phyloP scores from a whole-genome alignment of 2,113 vertebrate species.

The Hypomesus transpacificus region DNA sequence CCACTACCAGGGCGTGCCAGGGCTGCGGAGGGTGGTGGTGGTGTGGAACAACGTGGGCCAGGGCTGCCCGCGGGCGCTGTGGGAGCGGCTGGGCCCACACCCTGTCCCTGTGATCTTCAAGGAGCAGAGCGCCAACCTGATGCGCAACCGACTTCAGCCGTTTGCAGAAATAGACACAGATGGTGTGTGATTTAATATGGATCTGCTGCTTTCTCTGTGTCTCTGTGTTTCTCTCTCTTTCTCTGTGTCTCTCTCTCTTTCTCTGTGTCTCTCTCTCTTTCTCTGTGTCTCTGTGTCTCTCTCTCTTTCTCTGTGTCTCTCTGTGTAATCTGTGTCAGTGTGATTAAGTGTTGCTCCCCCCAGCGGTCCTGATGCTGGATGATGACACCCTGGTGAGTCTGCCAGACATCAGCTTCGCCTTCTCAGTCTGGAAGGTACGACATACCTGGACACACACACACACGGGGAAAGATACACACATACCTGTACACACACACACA shows the following conservation, averaged over 20 bases:
- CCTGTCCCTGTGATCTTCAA: conserved; percentile 88
- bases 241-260: neutral
- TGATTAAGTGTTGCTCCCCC: neutral
- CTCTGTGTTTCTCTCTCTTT: neutral
- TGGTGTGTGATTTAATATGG: conserved; percentile 64
- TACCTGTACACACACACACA: no score
- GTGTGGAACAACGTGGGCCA: conserved; percentile 92
- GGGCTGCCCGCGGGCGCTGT: conserved; percentile 79
- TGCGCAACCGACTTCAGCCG: conserved; percentile 88
- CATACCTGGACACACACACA: neutral
- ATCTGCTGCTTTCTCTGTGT: no score
- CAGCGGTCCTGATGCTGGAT: conserved; percentile 92
- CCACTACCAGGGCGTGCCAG: conserved; percentile 89
- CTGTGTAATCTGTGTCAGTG: conserved; percentile 8
- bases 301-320: no score
- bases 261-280: neutral
- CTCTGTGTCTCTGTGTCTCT: neutral
- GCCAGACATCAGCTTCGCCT: conserved; percentile 88
- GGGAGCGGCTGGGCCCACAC: conserved; percentile 86
- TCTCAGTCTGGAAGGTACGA: conserved; percentile 95
- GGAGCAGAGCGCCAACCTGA: conserved; percentile 80
- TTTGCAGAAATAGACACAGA: conserved; percentile 86
- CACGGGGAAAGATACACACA: neutral
- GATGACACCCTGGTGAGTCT: conserved; percentile 89
- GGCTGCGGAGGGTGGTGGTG: conserved; percentile 81